These are phyloP conservation scores for Limenitis camilla DNA, from an alignment of 2,888 invertebrate species.

Conservation along the genomic window DNA sequence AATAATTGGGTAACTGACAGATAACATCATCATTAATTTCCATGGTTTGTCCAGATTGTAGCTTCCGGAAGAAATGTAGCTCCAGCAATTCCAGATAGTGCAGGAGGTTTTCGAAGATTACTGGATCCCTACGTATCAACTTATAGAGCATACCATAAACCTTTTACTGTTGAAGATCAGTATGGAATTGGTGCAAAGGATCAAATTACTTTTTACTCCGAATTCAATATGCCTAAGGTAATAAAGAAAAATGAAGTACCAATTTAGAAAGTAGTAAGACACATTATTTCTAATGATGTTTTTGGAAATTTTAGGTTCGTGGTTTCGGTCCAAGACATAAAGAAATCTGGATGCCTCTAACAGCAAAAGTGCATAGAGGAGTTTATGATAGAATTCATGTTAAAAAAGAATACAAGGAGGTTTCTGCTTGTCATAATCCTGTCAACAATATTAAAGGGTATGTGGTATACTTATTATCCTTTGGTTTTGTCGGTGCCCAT, in stretches of 20 bases:
- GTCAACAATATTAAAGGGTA: slow-evolving; percentile 62
- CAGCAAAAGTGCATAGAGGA: slow-evolving; percentile 43
- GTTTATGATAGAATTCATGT: slow-evolving; percentile 60
- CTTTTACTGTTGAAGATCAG: slow-evolving; percentile 53
- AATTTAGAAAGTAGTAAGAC: not conserved
- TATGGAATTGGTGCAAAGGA: slow-evolving; percentile 61
- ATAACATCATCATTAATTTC: not conserved
- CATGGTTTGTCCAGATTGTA: slow-evolving; percentile 39
- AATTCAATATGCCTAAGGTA: slow-evolving; percentile 53
- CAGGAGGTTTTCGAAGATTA: slow-evolving; percentile 42
- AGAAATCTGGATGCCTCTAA: slow-evolving; percentile 64
- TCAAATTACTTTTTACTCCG: slow-evolving; percentile 62
- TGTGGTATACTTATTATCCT: no score
- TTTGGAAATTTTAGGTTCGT: slow-evolving; percentile 37
- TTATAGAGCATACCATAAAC: slow-evolving; percentile 46
- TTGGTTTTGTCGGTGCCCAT: not conserved
- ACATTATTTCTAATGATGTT: not conserved
- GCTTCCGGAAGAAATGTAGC: slow-evolving; percentile 62
- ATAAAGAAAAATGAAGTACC: not conserved
- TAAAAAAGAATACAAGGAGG: slow-evolving; percentile 59
- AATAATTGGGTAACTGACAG: no score
- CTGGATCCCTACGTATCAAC: slow-evolving; percentile 61
- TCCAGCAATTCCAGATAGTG: slow-evolving; percentile 46
- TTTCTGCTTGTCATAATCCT: slow-evolving; percentile 59
- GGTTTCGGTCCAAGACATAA: slow-evolving; percentile 61